A percentile compares a stretch with the other conserved stretches of the same genome.
Evolutionary conservation across 2,113 vertebrate species (phyloP).

Genomic region (Gobius niger): DNA sequence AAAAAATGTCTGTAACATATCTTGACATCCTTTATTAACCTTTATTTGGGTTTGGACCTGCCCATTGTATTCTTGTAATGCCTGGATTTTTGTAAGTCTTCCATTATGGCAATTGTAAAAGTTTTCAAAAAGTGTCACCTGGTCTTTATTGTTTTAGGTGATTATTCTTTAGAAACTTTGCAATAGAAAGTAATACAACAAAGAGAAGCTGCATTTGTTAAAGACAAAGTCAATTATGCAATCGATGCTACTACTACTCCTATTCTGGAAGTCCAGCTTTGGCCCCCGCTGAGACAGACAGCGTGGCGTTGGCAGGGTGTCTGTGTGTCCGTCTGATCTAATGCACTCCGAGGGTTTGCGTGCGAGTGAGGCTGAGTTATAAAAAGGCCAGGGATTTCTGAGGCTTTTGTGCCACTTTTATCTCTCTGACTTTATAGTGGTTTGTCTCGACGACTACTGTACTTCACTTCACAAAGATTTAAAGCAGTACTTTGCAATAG

Average conservation of each 20-base stretch:
- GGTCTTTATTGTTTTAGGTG: too few relatives aligned
- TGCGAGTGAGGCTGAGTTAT: slow-evolving; percentile 17
- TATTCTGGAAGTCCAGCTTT: slow-evolving; percentile 9
- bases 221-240: too few relatives aligned
- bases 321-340: slow-evolving; percentile 5
- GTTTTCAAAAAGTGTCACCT: too few relatives aligned
- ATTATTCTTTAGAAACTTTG: not conserved
- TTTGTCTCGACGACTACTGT: not conserved
- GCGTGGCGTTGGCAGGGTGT: slow-evolving; percentile 6
- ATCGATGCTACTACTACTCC: not conserved
- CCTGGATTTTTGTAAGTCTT: too few relatives aligned
- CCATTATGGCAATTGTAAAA: too few relatives aligned
- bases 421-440: not conserved
- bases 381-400: slow-evolving; percentile 28
- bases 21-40: too few relatives aligned
- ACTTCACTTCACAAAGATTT: not conserved
- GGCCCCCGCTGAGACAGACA: slow-evolving; percentile 14
- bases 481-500: not conserved
- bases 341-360: slow-evolving; percentile 20
- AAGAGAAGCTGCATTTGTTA: too few relatives aligned
- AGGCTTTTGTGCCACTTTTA: slow-evolving; percentile 10
- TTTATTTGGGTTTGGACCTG: too few relatives aligned
- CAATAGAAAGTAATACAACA: too few relatives aligned
- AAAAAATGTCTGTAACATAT: too few relatives aligned
- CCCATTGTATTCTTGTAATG: too few relatives aligned